Evolutionary conservation across 1,140 invertebrate species (phyloP).

Genomic region (Cylas formicarius): DNA sequence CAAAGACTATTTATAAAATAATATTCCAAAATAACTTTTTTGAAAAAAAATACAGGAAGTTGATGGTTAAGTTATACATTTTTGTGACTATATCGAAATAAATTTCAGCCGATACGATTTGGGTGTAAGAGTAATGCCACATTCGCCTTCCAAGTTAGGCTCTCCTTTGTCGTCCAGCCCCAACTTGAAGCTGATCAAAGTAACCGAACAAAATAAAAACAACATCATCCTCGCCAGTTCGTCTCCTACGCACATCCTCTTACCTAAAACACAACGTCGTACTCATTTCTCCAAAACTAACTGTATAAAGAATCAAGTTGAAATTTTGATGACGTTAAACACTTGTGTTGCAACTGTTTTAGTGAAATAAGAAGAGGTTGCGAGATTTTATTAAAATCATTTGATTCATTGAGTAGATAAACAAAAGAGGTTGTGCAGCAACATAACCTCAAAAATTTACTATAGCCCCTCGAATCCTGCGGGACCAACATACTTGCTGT

Average conservation of each 20-base stretch:
- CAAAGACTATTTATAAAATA: neutral
- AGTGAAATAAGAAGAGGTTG: constrained; percentile 1
- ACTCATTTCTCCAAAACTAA: constrained; percentile 13
- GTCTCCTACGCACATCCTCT: constrained; percentile 79
- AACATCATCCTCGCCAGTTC: constrained; percentile 72
- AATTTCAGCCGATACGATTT: constrained; percentile 49
- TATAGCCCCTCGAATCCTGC: too few relatives aligned
- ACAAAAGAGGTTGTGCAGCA: too few relatives aligned
- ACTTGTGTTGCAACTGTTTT: constrained; percentile 4
- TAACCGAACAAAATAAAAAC: constrained; percentile 55
- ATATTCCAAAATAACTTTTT: neutral
- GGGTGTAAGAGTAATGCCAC: constrained; percentile 66
- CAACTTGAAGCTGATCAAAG: constrained; percentile 58
- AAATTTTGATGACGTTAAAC: neutral
- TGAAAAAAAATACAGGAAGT: neutral
- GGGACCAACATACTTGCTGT: too few relatives aligned
- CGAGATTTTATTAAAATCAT: neutral
- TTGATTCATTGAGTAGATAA: too few relatives aligned
- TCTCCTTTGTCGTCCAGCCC: constrained; percentile 28
- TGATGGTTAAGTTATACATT: neutral
- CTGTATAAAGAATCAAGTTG: constrained; percentile 11
- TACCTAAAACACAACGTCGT: constrained; percentile 67
- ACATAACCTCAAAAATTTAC: too few relatives aligned
- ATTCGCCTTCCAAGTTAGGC: constrained; percentile 53
- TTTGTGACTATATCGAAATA: constrained; percentile 7